Evolutionary conservation across 64 coral and sea anemone species (phyloP).

Genomic region (Montipora sp.): DNA sequence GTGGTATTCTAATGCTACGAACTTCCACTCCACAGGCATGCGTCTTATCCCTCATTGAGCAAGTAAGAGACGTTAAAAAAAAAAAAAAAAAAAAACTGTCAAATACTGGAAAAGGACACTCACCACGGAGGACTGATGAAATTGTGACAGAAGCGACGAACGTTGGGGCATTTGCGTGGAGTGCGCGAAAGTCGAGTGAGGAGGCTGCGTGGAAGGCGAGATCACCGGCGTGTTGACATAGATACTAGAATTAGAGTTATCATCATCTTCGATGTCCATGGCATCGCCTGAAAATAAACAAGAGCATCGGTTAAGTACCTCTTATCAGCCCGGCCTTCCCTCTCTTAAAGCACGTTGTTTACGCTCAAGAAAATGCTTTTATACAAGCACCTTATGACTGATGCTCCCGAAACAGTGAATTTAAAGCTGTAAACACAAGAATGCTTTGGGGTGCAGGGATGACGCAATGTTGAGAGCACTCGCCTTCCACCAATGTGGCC

Average conservation of each 20-base stretch:
- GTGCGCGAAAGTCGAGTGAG: not conserved
- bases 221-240: constrained; percentile 43
- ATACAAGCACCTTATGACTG: no score
- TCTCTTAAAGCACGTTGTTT: no score
- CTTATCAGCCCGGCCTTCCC: not conserved
- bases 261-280: constrained; percentile 78
- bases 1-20: no score
- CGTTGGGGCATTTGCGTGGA: constrained; percentile 7
- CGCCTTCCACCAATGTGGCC: no score
- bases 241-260: constrained; percentile 45
- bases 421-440: no score
- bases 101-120: not conserved
- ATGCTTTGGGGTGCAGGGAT: no score
- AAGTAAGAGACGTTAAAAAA: no score
- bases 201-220: not conserved
- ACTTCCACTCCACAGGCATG: no score
- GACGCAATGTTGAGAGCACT: no score
- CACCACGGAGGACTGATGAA: constrained; percentile 9
- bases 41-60: no score
- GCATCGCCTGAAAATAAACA: constrained; percentile 40
- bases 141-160: constrained; percentile 22
- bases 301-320: not conserved
- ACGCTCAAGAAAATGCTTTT: no score
- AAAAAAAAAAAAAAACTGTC: not conserved
- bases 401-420: no score